Evolutionary conservation across 2,113 vertebrate genomes (phyloP).

Genomic region (Dissostichus mawsoni): DNA sequence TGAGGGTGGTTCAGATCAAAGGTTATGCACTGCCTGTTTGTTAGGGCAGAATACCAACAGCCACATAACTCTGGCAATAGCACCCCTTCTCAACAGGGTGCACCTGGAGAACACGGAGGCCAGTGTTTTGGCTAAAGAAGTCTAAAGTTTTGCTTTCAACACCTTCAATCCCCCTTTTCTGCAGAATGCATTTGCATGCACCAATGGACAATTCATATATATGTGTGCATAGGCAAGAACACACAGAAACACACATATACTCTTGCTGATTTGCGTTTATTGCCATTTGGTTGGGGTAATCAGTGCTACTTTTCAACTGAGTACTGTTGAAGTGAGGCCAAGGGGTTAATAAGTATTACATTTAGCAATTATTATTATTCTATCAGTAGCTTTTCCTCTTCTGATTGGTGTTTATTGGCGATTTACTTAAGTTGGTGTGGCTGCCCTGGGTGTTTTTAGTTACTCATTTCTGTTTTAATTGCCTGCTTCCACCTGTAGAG

Average conservation of each 20-base stretch:
- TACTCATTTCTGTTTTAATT: slow-evolving; percentile 79
- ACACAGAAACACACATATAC: slow-evolving; percentile 17
- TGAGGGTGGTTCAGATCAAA: slow-evolving; percentile 75
- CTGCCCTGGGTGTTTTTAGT: slow-evolving; percentile 60
- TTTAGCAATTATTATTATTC: slow-evolving; percentile 72
- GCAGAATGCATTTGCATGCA: not conserved
- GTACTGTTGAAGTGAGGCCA: slow-evolving; percentile 58
- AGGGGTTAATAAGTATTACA: slow-evolving; percentile 65
- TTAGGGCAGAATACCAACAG: slow-evolving; percentile 76
- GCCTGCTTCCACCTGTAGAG: slow-evolving; percentile 81
- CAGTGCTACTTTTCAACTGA: slow-evolving; percentile 54
- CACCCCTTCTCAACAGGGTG: slow-evolving; percentile 60
- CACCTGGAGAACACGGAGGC: slow-evolving; percentile 77
- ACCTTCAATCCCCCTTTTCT: slow-evolving; percentile 39
- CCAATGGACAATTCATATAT: not conserved
- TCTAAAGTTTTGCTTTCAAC: slow-evolving; percentile 74
- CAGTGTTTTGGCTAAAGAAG: slow-evolving; percentile 63
- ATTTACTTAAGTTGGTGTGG: slow-evolving; percentile 55
- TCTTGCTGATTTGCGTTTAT: slow-evolving; percentile 61
- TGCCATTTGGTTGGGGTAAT: slow-evolving; percentile 62
- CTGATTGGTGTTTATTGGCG: slow-evolving; percentile 67
- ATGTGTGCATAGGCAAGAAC: not conserved
- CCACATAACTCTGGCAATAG: slow-evolving; percentile 66
- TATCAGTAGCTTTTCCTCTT: slow-evolving; percentile 62
- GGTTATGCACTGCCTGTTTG: slow-evolving; percentile 70